A percentile compares a stretch with the other conserved stretches of the same genome.
These are phyloP conservation scores for Hippocampus abdominalis DNA, from an alignment of 2,113 vertebrate species.

Conservation along the genomic window DNA sequence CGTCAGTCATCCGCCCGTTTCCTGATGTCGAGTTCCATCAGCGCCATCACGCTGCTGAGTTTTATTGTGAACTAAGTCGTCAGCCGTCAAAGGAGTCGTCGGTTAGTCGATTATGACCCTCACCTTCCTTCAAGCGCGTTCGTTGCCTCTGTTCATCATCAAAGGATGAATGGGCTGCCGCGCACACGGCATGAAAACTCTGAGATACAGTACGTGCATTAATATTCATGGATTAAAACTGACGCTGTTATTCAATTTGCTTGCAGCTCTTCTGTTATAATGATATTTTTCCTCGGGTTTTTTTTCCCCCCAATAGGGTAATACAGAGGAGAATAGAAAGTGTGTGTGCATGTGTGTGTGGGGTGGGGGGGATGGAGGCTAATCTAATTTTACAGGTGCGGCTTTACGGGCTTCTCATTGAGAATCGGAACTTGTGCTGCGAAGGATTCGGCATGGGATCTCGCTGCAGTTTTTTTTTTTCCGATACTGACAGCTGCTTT, in stretches of 20 bases:
- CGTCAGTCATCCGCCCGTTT: slow-evolving; percentile 43
- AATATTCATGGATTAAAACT: slow-evolving; percentile 34
- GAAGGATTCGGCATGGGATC: slow-evolving; percentile 53
- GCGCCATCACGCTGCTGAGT: slow-evolving; percentile 34
- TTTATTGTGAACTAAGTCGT: slow-evolving; percentile 28
- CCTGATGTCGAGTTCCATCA: slow-evolving; percentile 41
- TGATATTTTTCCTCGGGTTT: slow-evolving; percentile 19
- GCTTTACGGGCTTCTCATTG: slow-evolving; percentile 50
- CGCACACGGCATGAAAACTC: slow-evolving; percentile 20
- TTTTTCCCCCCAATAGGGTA: slow-evolving; percentile 32
- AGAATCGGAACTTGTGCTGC: slow-evolving; percentile 46
- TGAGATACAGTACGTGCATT: slow-evolving; percentile 12
- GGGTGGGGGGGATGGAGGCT: slow-evolving; percentile 40
- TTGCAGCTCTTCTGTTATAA: slow-evolving; percentile 22
- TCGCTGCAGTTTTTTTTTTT: slow-evolving; percentile 34
- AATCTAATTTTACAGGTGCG: slow-evolving; percentile 59
- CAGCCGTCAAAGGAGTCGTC: slow-evolving; percentile 46
- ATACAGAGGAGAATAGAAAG: slow-evolving; percentile 38
- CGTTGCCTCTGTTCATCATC: slow-evolving; percentile 22
- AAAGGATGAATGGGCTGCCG: slow-evolving; percentile 10
- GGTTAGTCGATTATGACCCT: slow-evolving; percentile 43
- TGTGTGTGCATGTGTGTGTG: slow-evolving; percentile 12
- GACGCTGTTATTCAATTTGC: slow-evolving; percentile 27
- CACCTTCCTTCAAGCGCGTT: slow-evolving; percentile 13
- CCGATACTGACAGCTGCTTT: slow-evolving; percentile 34